These are phyloP conservation scores for Kryptolebias ocellatus DNA, from an alignment of 2,797 vertebrate genomes.

Conservation along the genomic window DNA sequence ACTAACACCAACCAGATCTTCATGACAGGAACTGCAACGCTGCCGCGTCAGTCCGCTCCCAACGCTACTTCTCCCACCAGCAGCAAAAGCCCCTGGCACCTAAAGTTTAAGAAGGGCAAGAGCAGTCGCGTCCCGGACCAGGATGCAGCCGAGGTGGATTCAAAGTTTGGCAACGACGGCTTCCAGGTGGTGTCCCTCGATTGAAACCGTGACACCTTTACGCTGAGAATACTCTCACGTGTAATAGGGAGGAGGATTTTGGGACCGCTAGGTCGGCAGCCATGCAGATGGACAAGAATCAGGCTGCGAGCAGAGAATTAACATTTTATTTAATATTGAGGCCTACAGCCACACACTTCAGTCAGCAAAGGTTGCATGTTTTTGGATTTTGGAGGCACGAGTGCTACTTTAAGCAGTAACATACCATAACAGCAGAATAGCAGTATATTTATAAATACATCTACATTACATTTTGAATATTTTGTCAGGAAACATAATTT, in stretches of 20 bases:
- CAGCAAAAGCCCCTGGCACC: conserved; percentile 70
- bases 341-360: not conserved
- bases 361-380: conserved; percentile 4
- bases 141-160: conserved; percentile 29
- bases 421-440: not conserved
- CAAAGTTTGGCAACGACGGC: conserved; percentile 23
- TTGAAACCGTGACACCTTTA: conserved; percentile 42
- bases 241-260: too few species aligned
- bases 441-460: not conserved
- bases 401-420: not conserved
- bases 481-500: conserved; percentile 9
- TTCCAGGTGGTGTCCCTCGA: conserved; percentile 78
- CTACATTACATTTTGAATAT: not conserved
- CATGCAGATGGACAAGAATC: not conserved
- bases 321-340: not conserved
- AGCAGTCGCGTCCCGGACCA: conserved; percentile 17
- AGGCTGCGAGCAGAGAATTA: not conserved
- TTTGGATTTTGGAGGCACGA: not conserved
- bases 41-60: not conserved
- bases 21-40: conserved; percentile 9
- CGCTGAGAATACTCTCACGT: not conserved
- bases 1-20: conserved; percentile 58
- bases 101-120: conserved; percentile 70
- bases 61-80: not conserved
- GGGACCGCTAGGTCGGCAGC: too few species aligned